Evolutionary conservation across 2,797 vertebrate species (phyloP).

Genomic region (Sphaeramia orbicularis): DNA sequence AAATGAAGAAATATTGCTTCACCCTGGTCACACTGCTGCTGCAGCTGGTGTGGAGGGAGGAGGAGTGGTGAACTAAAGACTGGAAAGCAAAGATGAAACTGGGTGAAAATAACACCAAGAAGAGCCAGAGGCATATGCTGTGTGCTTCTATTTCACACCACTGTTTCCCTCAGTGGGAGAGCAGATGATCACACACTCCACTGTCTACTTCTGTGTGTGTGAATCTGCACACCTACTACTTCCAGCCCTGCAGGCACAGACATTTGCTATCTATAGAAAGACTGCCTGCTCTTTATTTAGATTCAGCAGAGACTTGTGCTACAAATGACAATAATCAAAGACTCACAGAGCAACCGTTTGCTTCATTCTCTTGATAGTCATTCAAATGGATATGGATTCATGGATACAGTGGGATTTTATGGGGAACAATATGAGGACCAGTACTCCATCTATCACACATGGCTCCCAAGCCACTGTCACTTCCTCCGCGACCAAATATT

Average conservation of each 20-base stretch:
- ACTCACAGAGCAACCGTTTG: constrained; percentile 32
- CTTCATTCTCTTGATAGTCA: constrained; percentile 32
- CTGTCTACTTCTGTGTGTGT: constrained; percentile 36
- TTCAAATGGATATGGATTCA: constrained; percentile 33
- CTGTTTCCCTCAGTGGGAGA: constrained; percentile 48
- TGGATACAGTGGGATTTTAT: constrained; percentile 43
- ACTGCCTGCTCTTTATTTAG: constrained; percentile 41
- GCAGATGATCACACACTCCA: constrained; percentile 59
- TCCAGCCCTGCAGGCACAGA: constrained; percentile 58
- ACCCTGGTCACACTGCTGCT: constrained; percentile 3
- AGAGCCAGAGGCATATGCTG: constrained; percentile 53
- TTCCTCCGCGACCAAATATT: constrained; percentile 35
- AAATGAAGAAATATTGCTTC: constrained; percentile 18
- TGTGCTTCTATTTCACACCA: constrained; percentile 48
- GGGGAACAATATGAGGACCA: constrained; percentile 15
- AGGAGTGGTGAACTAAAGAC: constrained; percentile 7
- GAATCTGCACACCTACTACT: constrained; percentile 54
- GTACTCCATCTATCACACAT: constrained; percentile 54
- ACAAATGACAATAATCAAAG: constrained; percentile 52
- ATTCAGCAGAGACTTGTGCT: constrained; percentile 41
- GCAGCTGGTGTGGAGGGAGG: not conserved
- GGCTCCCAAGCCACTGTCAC: constrained; percentile 46
- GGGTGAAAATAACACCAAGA: constrained; percentile 37
- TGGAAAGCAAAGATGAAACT: constrained; percentile 37
- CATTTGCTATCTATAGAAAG: constrained; percentile 56